These are phyloP conservation scores for Chelidonichthys spinosus DNA, from an alignment of 2,797 vertebrate species.

Conservation along the genomic window DNA sequence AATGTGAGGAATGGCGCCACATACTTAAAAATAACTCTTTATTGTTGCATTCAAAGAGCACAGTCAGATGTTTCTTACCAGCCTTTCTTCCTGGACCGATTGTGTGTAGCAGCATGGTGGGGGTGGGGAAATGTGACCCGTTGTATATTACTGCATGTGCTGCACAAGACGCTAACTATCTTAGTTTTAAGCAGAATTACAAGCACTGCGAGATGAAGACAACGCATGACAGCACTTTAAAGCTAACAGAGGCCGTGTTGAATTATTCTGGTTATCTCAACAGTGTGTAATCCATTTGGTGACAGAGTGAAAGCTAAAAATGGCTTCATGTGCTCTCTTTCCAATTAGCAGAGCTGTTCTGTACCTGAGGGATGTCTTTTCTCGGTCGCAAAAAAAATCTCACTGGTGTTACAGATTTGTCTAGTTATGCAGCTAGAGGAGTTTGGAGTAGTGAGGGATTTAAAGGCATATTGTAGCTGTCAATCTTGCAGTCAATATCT, in stretches of 20 bases:
- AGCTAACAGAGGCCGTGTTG: background rate
- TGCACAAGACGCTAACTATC: background rate
- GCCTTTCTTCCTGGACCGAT: background rate
- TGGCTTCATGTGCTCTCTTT: too few relatives aligned
- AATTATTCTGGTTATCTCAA: slow-evolving; percentile 4
- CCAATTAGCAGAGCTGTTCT: slow-evolving; percentile 6
- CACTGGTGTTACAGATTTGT: slow-evolving; percentile 6
- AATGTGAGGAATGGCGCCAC: slow-evolving; percentile 11
- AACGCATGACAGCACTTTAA: background rate
- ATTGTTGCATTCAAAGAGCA: slow-evolving; percentile 6
- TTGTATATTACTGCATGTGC: background rate
- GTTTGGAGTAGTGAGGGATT: background rate
- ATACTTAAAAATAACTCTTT: slow-evolving; percentile 31
- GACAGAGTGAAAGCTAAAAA: too few relatives aligned
- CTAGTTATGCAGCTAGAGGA: background rate
- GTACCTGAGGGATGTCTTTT: slow-evolving; percentile 8
- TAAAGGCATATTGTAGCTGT: slow-evolving; percentile 1
- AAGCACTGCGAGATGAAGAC: background rate
- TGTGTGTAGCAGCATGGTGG: background rate
- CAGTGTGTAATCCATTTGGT: background rate
- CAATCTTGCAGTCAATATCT: background rate
- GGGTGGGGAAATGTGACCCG: background rate
- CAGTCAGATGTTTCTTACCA: slow-evolving; percentile 4
- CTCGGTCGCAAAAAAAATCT: background rate
- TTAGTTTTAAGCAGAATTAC: background rate